A percentile compares a stretch with the other conserved stretches of the same genome.
These are phyloP conservation scores for Chymomyza costata DNA, from an alignment of 1,140 invertebrate species.

Conservation along the genomic window DNA sequence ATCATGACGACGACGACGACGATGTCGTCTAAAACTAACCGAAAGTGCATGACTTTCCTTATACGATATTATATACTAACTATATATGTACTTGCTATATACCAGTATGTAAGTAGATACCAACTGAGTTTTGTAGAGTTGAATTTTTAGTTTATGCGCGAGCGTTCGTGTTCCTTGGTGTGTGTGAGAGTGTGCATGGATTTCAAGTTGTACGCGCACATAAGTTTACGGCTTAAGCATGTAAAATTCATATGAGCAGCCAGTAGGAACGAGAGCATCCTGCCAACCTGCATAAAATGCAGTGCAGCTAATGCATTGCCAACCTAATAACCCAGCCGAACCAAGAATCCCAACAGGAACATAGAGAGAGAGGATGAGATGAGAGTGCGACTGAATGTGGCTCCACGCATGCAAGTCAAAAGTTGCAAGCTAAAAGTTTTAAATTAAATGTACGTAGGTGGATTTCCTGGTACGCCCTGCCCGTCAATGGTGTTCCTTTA, in stretches of 20 bases:
- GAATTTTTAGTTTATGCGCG: constrained; percentile 62
- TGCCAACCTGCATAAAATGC: constrained; percentile 43
- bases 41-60: constrained; percentile 23
- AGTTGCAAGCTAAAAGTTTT: constrained; percentile 58
- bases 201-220: constrained; percentile 68
- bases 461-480: no score
- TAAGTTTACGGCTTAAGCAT: constrained; percentile 71
- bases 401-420: constrained; percentile 24
- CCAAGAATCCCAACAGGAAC: constrained; percentile 17
- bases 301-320: constrained; percentile 57
- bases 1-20: not conserved
- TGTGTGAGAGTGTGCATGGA: constrained; percentile 56
- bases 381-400: no score
- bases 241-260: constrained; percentile 62
- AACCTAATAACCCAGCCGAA: constrained; percentile 48
- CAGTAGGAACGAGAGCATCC: constrained; percentile 22
- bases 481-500: no score
- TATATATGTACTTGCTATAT: no score
- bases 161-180: no score
- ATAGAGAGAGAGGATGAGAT: no score
- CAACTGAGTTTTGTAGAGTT: no score
- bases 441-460: constrained; percentile 52
- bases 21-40: not conserved
- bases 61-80: no score
- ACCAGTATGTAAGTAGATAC: no score